Percentiles rank a stretch among this genome's conserved stretches.
Evolutionary conservation across 1,140 invertebrate species (phyloP).

Genomic region (Eumeta japonica): DNA sequence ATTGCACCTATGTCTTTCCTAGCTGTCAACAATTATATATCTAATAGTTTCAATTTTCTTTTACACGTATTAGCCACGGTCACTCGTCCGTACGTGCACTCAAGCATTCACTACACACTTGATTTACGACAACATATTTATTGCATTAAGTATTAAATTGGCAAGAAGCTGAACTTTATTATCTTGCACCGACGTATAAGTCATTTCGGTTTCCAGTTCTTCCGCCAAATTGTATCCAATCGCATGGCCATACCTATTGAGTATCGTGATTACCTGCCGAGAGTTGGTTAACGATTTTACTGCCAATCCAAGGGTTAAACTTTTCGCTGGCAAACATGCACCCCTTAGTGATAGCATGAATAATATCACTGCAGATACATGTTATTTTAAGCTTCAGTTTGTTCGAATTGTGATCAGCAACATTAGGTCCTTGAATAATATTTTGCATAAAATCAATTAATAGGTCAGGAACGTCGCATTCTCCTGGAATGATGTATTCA

Average conservation of each 20-base stretch:
- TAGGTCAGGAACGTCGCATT: constrained; percentile 27
- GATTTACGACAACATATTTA: too few relatives aligned
- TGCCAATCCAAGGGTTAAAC: constrained; percentile 24
- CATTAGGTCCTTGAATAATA: constrained; percentile 21
- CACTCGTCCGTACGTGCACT: too few relatives aligned
- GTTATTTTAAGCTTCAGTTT: constrained; percentile 19
- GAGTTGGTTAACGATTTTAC: constrained; percentile 29
- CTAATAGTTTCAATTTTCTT: too few relatives aligned
- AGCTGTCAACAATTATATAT: too few relatives aligned
- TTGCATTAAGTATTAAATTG: too few relatives aligned
- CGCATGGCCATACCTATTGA: constrained; percentile 32
- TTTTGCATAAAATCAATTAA: constrained; percentile 25
- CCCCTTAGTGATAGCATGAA: constrained; percentile 23
- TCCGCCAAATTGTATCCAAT: constrained; percentile 27
- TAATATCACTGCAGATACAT: constrained; percentile 29
- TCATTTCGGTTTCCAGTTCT: too few relatives aligned
- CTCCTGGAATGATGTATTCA: constrained; percentile 29
- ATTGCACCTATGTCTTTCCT: too few relatives aligned
- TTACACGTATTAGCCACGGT: too few relatives aligned
- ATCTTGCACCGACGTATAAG: too few relatives aligned
- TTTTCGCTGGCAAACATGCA: constrained; percentile 24
- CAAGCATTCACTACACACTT: too few relatives aligned
- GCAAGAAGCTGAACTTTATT: too few relatives aligned
- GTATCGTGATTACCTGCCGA: constrained; percentile 24
- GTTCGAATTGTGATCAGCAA: constrained; percentile 15